Conservation (phyloP, 2,797 vertebrate species). For the Pipistrellus nathusii region DNA sequence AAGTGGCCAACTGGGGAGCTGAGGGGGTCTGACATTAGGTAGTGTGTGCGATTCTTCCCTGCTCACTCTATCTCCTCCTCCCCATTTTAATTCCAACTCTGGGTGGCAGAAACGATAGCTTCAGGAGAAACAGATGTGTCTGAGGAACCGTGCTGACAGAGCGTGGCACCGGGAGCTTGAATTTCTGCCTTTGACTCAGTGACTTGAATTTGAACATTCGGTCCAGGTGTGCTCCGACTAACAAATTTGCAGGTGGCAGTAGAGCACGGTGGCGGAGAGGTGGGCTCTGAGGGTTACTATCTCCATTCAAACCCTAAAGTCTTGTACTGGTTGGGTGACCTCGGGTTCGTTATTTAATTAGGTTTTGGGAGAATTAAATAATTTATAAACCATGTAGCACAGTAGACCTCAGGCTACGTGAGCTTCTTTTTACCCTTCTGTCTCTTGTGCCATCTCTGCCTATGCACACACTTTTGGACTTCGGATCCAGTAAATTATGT, state of each 20-base stretch:
- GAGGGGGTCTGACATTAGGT: neutral
- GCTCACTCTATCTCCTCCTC: neutral
- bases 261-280: neutral
- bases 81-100: neutral
- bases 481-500: accelerated
- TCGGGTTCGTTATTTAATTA: conserved; percentile 10
- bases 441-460: neutral
- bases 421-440: neutral
- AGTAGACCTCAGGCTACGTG: neutral
- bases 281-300: neutral
- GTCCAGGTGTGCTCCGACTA: neutral
- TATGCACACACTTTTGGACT: neutral
- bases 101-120: neutral
- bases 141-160: neutral
- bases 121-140: neutral
- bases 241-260: neutral
- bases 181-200: neutral
- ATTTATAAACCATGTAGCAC: neutral
- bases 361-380: conserved; percentile 7
- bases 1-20: neutral
- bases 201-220: neutral
- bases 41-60: neutral
- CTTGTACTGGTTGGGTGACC: neutral
- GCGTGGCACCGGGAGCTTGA: neutral
- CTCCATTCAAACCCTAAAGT: neutral